These are phyloP conservation scores for Palythoa caribaeorum DNA, from an alignment of 92 coral and sea anemone genomes.

Conservation along the genomic window DNA sequence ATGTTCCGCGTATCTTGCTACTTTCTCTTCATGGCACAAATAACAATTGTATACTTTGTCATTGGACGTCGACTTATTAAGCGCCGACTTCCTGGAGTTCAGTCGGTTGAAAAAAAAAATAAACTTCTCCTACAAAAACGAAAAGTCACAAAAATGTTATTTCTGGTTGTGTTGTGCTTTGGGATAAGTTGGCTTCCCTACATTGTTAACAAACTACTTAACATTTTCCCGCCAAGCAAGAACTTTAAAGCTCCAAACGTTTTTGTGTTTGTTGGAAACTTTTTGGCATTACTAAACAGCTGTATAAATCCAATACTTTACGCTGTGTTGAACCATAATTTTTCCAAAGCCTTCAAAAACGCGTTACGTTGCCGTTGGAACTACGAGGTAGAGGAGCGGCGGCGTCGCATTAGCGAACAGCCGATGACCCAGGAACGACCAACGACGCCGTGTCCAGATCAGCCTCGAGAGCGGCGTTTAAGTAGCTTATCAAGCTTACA, in stretches of 20 bases:
- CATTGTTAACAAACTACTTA: conserved; percentile 78
- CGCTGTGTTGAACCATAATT: conserved; percentile 75
- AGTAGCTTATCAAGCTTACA: conserved; percentile 19
- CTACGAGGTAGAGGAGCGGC: conserved; percentile 77
- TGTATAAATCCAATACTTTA: conserved; percentile 79
- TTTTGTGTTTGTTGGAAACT: conserved; percentile 82
- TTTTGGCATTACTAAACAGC: conserved; percentile 80
- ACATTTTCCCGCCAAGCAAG: conserved; percentile 73
- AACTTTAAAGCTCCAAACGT: conserved; percentile 62
- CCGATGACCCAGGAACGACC: not conserved
- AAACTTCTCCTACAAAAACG: conserved; percentile 68
- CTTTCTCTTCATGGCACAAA: conserved; percentile 75
- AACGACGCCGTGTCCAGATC: not conserved
- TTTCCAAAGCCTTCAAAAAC: conserved; percentile 74
- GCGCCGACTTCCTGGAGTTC: conserved; percentile 80
- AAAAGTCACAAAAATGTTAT: conserved; percentile 79
- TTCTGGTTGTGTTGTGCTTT: conserved; percentile 77
- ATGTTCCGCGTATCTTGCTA: conserved; percentile 76
- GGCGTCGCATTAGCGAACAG: conserved; percentile 52
- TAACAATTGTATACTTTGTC: conserved; percentile 72
- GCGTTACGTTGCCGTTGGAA: conserved; percentile 80
- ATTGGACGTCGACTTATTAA: conserved; percentile 75
- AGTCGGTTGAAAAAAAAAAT: conserved; percentile 65
- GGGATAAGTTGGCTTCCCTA: conserved; percentile 83
- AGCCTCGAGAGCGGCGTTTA: conserved; percentile 12